Evolutionary conservation across 2,797 vertebrate genomes (phyloP).

Genomic region (Taeniopygia guttata): DNA sequence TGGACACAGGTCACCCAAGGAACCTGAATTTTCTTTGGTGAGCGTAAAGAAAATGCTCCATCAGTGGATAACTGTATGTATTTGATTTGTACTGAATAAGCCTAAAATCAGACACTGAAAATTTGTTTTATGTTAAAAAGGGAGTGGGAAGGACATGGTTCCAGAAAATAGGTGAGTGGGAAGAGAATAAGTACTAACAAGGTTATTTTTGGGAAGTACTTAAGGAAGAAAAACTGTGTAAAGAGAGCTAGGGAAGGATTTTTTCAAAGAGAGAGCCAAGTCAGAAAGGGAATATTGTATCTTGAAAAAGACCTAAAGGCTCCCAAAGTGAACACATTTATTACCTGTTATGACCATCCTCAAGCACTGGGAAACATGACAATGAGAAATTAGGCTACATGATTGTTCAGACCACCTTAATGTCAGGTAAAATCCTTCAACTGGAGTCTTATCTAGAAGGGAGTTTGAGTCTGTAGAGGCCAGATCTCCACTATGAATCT

Average conservation of each 20-base stretch:
- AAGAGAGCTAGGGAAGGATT: background rate
- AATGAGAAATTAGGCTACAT: background rate
- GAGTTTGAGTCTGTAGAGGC: rapidly evolving
- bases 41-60: background rate
- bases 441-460: background rate
- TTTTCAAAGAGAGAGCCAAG: background rate
- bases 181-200: background rate
- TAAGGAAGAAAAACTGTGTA: background rate
- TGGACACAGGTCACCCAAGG: background rate
- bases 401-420: background rate
- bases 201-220: background rate
- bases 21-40: background rate
- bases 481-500: background rate
- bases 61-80: background rate
- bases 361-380: background rate
- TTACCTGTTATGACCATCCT: background rate
- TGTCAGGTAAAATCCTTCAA: background rate
- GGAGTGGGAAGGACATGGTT: background rate
- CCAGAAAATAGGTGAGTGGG: background rate
- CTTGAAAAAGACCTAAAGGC: background rate
- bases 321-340: background rate
- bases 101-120: background rate
- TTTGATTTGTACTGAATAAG: background rate
- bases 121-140: background rate
- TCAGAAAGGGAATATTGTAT: background rate